Evolutionary conservation across 2,888 invertebrate genomes (phyloP), one percentile per base, ranked within the genome.

Genomic region (Ecliptopera silaceata): DNA sequence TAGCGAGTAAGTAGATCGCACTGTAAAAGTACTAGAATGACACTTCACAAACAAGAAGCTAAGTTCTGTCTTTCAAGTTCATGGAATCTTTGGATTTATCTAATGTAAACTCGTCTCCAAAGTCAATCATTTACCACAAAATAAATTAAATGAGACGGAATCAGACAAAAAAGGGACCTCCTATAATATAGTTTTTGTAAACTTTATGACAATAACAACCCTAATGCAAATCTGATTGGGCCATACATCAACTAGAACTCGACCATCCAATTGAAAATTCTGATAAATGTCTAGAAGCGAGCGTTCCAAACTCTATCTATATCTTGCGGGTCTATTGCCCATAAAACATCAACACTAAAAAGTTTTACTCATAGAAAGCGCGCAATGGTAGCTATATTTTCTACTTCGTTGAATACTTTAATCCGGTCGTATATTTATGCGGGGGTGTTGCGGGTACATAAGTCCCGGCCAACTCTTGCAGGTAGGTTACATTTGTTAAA

Each of bases 401-500:
- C 73, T 69, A 73, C 71, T 69, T 63, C 66, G 75, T 63, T 79
- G 82, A 83, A 84, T 81, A 81, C 81, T 85, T 83, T 83, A 84
- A 84, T 84, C 82, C 77, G 63, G 69, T 68, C 69, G 68, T 78
- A 75, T 84, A 80, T 84, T 85, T 84, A 86, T 81, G 77, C 73
- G 71, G 75, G 71, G 71, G 77, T 68, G 70, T 71, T 71, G 71
- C 75, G 74, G 72, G 77, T 79, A 83, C 84, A 86, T 83, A 86
- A 84, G 76, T 74, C 74, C 68, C 65, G 68, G 70, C 70, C 67
- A 82, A 81, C 79, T 84, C 79, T 77, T 72, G 74, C 77, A 80
- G 79, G 76, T 79, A 79, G 79, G 75, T 79, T 79, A 79, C 83
- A 83, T 85, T 84, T 80, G 80, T 85, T 87, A 82, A 79, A 82